A percentile compares a stretch with the other conserved stretches of the same genome.
Conservation (phyloP, 2,113 vertebrate species). For the Zeus faber region DNA sequence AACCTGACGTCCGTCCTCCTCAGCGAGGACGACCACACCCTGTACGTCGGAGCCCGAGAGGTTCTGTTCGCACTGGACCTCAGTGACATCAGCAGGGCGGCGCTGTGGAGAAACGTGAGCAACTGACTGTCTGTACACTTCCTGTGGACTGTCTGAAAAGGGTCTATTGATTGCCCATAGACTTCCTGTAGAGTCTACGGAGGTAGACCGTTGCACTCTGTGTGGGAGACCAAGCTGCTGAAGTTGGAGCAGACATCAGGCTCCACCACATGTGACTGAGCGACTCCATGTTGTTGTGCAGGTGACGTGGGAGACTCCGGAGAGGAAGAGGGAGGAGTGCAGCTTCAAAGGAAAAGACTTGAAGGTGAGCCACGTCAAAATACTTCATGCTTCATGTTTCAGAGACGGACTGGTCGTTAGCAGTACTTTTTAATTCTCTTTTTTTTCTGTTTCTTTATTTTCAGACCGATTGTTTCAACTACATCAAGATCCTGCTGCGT, state of each 20-base stretch:
- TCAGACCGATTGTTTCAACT: slow-evolving; percentile 97
- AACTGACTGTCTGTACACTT: too few relatives aligned
- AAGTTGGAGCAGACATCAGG: too few relatives aligned
- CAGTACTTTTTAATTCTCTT: slow-evolving; percentile 3
- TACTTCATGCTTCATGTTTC: slow-evolving; percentile 5
- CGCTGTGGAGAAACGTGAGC: slow-evolving; percentile 78
- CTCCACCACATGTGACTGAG: slow-evolving; percentile 15
- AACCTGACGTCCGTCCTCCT: slow-evolving; percentile 88
- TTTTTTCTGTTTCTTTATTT: slow-evolving; percentile 20
- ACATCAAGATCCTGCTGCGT: slow-evolving; percentile 90
- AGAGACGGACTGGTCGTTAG: slow-evolving; percentile 3
- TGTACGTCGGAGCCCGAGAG: slow-evolving; percentile 88
- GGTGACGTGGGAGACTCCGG: slow-evolving; percentile 86
- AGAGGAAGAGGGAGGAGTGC: slow-evolving; percentile 86
- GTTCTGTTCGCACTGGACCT: slow-evolving; percentile 82
- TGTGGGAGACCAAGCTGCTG: too few relatives aligned
- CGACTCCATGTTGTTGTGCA: slow-evolving; percentile 64
- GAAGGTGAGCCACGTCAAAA: slow-evolving; percentile 76
- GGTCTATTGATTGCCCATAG: too few relatives aligned
- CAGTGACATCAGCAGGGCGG: slow-evolving; percentile 65
- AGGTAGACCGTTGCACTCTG: too few relatives aligned
- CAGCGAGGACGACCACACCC: slow-evolving; percentile 75
- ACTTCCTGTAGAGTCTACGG: too few relatives aligned
- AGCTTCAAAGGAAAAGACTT: slow-evolving; percentile 95
- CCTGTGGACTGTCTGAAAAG: too few relatives aligned